Base-by-base conservation (phyloP, 2,113 vertebrate species). In the Callocephalon fimbriatum region DNA sequence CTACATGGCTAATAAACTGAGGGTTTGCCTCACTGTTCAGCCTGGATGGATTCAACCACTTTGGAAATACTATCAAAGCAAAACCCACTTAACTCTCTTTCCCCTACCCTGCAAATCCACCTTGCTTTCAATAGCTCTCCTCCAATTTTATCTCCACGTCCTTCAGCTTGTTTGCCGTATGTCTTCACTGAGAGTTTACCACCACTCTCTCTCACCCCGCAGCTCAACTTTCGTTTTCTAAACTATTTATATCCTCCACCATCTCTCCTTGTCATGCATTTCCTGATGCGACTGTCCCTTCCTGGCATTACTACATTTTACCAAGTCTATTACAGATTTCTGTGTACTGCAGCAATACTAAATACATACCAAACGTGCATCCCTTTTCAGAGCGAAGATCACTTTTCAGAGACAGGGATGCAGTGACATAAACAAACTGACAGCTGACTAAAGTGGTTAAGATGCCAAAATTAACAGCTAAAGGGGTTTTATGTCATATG, bases 401-500 rank as follows among this genome's bases (percentile, higher is more conserved):
- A 7, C 79, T 76, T 66, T 50, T 23, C 82, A 92, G 84, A 90
- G 76, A 48, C 10, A 53, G 54, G 21, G 75, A 61, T 53, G 72
- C 90, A 51, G 31, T 11, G 82, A 83, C n/a, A 25, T 8, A 84
- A 54, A 53, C 73, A 86, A 59, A 66, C 63, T 2, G 0, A 42
- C 20, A 71, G 83, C 54, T 89, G 74, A 73, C 53, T 61, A 75
- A 96, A 82, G 71, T 8, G 4, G 42, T 48, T 68, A 91, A 0
- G 44, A 84, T 90, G 87, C 85, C 93, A 93, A 65, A 86, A 85
- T 87, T 85, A 94, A 97, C 68, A 92, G 74, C 61, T 73, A 75
- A 81, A 86, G 63, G 4, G 66, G 47, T 85, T 93, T 86, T 66
- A 73, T 23, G 35, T 53, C 95, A 92, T 68, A 92, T 68, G 73